Evolutionary conservation across 2,113 vertebrate genomes (phyloP), one percentile per base, ranked within the genome.

Genomic region (Corythornis madagascariensis): DNA sequence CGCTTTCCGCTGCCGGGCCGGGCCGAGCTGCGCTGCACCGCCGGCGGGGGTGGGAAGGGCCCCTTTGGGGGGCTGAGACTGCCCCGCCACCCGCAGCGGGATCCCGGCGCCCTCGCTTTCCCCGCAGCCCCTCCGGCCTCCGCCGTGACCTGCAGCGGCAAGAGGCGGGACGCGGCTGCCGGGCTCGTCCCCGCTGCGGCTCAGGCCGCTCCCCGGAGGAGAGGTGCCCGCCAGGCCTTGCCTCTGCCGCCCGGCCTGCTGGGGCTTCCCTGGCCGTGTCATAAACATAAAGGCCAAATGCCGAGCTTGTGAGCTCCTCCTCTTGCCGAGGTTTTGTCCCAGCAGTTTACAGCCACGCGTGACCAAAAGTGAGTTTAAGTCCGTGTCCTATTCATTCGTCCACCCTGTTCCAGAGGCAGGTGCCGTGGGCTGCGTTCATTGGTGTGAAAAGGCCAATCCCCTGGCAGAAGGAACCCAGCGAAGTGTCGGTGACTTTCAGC

Each of bases 331-430:
- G 2, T 31, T n/a, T 43, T 38, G 24, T 14, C 33, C 6, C 2
- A 26, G 7, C 24, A 6, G 16, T 13, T 13, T 47, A 2, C 2
- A 52, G 55, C 55, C 50, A 4, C 3, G 1, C 38, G 6, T 33
- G 18, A 18, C 2, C 25, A 13, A 28, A 7, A n/a, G 16, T 5
- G 79, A 56, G 2, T 40, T 29, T 31, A 21, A 52, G 16, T 13
- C 13, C 1, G 1, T 60, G 65, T 4, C 14, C 7, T 4, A 6
- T 2, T n/a, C 2, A 0, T 21, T 82, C 14, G 1, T 5, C 17
- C 3, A 2, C 29, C 22, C 40, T 0, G 9, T 13, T 40, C 31
- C 65, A 7, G 48, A 26, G 66, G 15, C 43, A 11, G 33, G 25
- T 31, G 25, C 19, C 17, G 33, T 28, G 1, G 6, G 16, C 29